Base-by-base conservation (phyloP, 2,888 invertebrate species). In the Drosophila mimica region DNA sequence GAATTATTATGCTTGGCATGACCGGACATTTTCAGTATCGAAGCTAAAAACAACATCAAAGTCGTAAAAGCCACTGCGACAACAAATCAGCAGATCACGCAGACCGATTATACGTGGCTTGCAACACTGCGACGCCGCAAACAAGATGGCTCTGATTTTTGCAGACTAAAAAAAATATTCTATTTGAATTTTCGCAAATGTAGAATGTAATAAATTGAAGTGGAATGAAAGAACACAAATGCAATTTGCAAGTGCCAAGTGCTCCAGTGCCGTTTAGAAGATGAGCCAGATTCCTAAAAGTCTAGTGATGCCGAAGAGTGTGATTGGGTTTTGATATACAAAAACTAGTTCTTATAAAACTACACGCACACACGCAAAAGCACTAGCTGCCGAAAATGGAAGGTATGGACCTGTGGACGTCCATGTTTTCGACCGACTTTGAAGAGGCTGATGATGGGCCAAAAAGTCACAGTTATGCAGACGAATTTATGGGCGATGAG, bases 361-460 rank as follows among this genome's bases (percentile, higher is more conserved):
- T 65, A 51, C 57, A 81, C 73, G 54, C 77, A 74, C 59, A 73
- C 76, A 38, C 38, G 28, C 72, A 66, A 58, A 15, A 46, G 64
- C 70, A 48, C 70, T 53, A 60, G 30, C 64, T 54, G 53, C 86
- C 73, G 57, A 75, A 82, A 66, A 92, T 91, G 90, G 91, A 92
- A 56, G 82, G 87, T 54, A 83, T 91, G 76, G 92, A 91, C 54
- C 82, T 92, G 25, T 91, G 91, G 91, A 92, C 89, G 67, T 89
- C 88, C 28, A 91, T 92, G 91, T 92, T 91, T 74, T 90, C 88
- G 36, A 73, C 82, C 6, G 91, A 92, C 34, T 89, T 88, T 60
- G 85, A 88, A n/a, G 83, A 80, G 33, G 79, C 76, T 0, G 81
- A 81, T 60, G 76, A 54, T 11, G 67, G 49, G 31, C 33, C 25